Conservation (phyloP, 30 jellyfish, hydroid and myxozoan species). For the Euphysa ruthae region DNA sequence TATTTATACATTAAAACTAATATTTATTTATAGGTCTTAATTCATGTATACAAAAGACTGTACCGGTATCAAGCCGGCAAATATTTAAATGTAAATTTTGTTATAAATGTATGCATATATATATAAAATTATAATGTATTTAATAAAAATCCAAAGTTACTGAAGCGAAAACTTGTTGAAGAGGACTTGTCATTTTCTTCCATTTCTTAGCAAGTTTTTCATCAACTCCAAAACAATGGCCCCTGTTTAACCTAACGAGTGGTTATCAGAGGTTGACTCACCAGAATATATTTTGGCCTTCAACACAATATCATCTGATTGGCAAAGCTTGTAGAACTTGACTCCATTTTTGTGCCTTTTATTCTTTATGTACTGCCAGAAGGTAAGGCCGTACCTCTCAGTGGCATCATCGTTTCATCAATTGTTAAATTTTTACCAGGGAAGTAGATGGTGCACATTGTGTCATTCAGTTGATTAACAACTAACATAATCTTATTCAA, state of each 20-base stretch:
- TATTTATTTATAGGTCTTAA: too few relatives aligned
- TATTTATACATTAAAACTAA: too few relatives aligned
- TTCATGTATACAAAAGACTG: too few relatives aligned
- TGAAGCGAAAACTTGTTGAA: too few relatives aligned
- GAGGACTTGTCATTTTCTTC: too few relatives aligned
- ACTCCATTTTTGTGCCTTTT: constrained; percentile 27
- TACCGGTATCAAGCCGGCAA: too few relatives aligned
- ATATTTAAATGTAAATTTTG: too few relatives aligned
- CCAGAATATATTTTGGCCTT: constrained; percentile 12
- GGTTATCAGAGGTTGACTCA: constrained; percentile 4
- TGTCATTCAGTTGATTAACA: constrained; percentile 2
- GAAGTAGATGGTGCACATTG: constrained; percentile 9
- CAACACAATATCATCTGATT: constrained; percentile 4
- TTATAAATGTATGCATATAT: too few relatives aligned
- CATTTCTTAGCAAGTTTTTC: constrained; percentile 10
- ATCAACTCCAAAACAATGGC: constrained; percentile 14
- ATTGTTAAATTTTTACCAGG: not conserved
- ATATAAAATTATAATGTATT: too few relatives aligned
- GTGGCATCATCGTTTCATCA: constrained; percentile 29
- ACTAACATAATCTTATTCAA: constrained; percentile 8
- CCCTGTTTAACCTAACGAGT: constrained; percentile 13
- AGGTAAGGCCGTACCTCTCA: constrained; percentile 24
- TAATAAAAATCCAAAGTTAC: too few relatives aligned
- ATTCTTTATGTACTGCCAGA: constrained; percentile 25
- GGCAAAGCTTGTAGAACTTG: constrained; percentile 21